Conservation (phyloP, 2,797 vertebrate species). For the Simalia tracyae region DNA sequence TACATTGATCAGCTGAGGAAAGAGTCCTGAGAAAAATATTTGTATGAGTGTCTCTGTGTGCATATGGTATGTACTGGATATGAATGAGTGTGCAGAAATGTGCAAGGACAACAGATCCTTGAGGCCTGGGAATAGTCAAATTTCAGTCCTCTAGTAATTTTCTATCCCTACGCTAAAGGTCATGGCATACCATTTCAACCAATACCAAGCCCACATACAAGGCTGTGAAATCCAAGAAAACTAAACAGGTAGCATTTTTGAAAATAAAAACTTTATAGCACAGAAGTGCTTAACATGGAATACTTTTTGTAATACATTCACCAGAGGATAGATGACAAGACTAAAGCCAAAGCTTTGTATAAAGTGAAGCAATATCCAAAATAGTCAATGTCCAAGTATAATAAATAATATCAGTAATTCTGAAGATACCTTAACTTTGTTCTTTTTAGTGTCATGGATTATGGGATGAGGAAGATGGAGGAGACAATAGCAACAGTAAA, state of each 20-base stretch:
- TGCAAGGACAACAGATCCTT: not conserved
- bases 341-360: not conserved
- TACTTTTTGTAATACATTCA: not conserved
- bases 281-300: not conserved
- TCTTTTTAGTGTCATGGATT: conserved; percentile 89
- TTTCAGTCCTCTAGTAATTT: not conserved
- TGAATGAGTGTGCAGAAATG: not conserved
- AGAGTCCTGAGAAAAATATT: not conserved
- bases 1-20: no score
- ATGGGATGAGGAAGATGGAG: conserved; percentile 92
- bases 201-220: not conserved
- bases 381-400: not conserved
- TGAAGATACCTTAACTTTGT: conserved; percentile 4
- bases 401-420: not conserved
- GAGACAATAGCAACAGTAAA: conserved; percentile 69
- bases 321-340: not conserved
- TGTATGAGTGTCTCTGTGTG: not conserved
- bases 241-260: not conserved
- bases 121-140: not conserved
- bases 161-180: not conserved
- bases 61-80: not conserved
- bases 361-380: not conserved
- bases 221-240: not conserved
- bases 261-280: not conserved
- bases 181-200: not conserved